These are phyloP conservation scores for Prosopocoilus inquinatus DNA, from an alignment of 2,888 invertebrate species.

Conservation along the genomic window DNA sequence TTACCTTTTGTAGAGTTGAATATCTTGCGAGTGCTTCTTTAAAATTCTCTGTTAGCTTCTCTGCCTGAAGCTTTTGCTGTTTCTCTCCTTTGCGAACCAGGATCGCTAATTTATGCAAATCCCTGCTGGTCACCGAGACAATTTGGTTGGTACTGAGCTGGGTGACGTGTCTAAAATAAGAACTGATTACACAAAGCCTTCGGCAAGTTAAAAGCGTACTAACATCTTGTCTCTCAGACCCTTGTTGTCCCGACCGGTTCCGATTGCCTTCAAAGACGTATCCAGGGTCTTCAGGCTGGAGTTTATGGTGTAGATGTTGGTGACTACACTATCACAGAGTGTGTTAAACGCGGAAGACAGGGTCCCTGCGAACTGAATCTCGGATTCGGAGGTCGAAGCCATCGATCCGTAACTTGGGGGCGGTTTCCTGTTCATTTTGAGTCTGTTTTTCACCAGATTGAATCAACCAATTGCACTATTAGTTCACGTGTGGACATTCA, in stretches of 20 bases:
- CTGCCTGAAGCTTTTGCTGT: constrained; percentile 79
- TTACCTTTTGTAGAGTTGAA: constrained; percentile 76
- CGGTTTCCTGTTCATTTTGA: constrained; percentile 15
- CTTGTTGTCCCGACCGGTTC: constrained; percentile 72
- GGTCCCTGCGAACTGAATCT: constrained; percentile 69
- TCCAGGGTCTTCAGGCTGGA: constrained; percentile 71
- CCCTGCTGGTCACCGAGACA: constrained; percentile 70
- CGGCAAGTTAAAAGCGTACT: constrained; percentile 34
- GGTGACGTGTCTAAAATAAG: constrained; percentile 62
- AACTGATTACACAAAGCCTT: constrained; percentile 14
- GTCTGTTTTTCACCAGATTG: not conserved
- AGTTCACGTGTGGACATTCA: too few relatives aligned
- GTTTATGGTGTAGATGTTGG: constrained; percentile 77
- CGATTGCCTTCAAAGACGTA: constrained; percentile 71
- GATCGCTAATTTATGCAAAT: constrained; percentile 68
- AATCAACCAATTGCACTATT: too few relatives aligned
- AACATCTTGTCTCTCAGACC: constrained; percentile 65
- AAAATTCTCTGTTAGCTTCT: constrained; percentile 80
- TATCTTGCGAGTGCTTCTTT: constrained; percentile 76
- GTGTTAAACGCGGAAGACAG: constrained; percentile 75
- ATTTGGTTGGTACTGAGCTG: constrained; percentile 74
- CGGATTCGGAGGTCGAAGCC: constrained; percentile 59
- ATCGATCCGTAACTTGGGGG: constrained; percentile 46
- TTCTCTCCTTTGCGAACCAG: constrained; percentile 72
- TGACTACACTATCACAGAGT: constrained; percentile 76